A percentile compares a stretch with the other conserved stretches of the same genome.
Evolutionary conservation across 2,797 vertebrate genomes (phyloP).

Genomic region (Alauda arvensis): DNA sequence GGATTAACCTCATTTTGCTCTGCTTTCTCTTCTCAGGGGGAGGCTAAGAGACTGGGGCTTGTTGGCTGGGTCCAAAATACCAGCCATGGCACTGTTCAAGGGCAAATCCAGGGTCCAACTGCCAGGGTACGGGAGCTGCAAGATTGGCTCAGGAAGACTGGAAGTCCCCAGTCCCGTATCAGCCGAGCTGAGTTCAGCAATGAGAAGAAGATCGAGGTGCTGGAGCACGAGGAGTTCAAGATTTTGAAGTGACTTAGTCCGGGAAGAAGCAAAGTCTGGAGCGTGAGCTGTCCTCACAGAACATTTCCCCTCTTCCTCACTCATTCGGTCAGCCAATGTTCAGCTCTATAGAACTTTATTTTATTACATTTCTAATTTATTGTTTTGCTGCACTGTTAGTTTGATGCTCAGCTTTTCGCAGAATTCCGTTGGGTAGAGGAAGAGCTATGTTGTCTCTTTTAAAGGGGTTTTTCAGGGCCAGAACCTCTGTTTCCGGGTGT

Average conservation of each 20-base stretch:
- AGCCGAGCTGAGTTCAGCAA: constrained; percentile 84
- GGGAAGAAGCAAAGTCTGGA: neutral
- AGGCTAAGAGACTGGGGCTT: constrained; percentile 85
- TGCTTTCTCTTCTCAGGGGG: constrained; percentile 71
- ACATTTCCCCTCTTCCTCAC: fast-evolving
- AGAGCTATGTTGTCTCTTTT: neutral
- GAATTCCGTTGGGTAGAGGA: neutral
- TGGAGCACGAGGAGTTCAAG: constrained; percentile 82
- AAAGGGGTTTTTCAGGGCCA: neutral
- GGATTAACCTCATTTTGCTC: neutral
- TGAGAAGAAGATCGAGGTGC: constrained; percentile 74
- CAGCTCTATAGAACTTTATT: neutral
- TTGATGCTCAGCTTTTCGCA: neutral
- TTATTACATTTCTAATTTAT: neutral
- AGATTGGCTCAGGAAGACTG: constrained; percentile 84
- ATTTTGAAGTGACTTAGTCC: constrained; percentile 68
- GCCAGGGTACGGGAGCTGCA: constrained; percentile 83
- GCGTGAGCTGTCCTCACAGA: fast-evolving
- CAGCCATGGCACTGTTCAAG: constrained; percentile 81
- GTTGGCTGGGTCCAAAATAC: constrained; percentile 96
- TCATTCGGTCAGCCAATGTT: neutral
- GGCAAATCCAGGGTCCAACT: constrained; percentile 84
- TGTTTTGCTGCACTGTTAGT: neutral
- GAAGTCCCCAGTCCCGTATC: constrained; percentile 89
- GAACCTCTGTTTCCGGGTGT: too few relatives aligned